A percentile compares a stretch with the other conserved stretches of the same genome.
Conservation (phyloP, 2,113 vertebrate genomes). For the Cryptomyrus ogoouensis region DNA sequence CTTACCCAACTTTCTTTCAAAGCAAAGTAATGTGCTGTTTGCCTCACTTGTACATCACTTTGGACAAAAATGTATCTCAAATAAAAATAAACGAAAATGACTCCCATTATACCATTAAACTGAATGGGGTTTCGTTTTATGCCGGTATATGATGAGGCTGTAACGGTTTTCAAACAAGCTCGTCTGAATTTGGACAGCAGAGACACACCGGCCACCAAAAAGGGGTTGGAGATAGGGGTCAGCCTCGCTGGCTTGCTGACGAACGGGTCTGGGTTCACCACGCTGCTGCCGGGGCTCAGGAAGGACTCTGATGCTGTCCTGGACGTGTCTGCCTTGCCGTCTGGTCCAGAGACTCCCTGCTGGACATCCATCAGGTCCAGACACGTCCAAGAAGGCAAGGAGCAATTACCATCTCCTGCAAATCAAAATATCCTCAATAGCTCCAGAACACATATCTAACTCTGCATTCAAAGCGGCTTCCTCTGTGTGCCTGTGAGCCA, state of each 20-base stretch:
- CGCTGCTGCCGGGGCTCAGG: neutral
- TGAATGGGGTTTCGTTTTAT: neutral
- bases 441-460: neutral
- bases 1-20: neutral
- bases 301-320: neutral
- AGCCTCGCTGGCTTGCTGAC: neutral
- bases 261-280: neutral
- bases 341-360: neutral
- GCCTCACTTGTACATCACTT: neutral
- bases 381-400: neutral
- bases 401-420: neutral
- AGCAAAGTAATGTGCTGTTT: neutral
- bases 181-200: neutral
- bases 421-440: neutral
- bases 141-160: neutral
- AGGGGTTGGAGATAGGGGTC: neutral
- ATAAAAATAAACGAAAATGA: neutral
- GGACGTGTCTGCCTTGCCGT: neutral
- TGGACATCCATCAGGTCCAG: neutral
- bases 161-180: neutral
- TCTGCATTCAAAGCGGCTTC: neutral
- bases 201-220: neutral
- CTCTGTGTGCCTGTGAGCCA: neutral
- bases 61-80: neutral
- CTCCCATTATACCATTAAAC: neutral